A percentile compares a stretch with the other conserved stretches of the same genome.
Evolutionary conservation across 2,113 vertebrate species (phyloP).

Genomic region (Isurus oxyrinchus): DNA sequence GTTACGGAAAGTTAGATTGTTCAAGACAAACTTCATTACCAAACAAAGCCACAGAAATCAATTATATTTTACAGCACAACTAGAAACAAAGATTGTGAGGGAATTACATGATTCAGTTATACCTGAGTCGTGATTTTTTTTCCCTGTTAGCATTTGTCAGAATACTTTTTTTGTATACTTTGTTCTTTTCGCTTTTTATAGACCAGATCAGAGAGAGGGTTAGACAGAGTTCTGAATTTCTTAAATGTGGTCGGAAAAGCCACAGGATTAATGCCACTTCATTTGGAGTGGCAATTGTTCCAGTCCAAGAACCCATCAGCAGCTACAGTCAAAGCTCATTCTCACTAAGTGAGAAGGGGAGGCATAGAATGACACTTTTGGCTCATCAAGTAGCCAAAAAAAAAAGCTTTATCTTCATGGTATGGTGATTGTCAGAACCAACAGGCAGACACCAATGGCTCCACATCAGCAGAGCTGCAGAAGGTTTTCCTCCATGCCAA

Average conservation of each 20-base stretch:
- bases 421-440: neutral
- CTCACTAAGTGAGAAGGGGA: neutral
- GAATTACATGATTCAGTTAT: slow-evolving; percentile 5
- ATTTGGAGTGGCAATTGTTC: neutral
- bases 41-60: neutral
- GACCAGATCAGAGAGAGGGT: neutral
- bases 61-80: neutral
- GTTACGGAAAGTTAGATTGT: neutral
- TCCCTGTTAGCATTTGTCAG: neutral
- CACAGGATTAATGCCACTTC: neutral
- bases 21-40: neutral
- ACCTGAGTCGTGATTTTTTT: neutral
- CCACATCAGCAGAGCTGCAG: neutral
- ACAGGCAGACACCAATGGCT: neutral
- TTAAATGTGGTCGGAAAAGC: neutral
- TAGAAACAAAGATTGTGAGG: neutral
- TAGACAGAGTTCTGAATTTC: neutral
- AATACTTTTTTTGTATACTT: neutral
- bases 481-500: neutral
- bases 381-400: neutral
- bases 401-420: neutral
- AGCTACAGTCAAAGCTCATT: neutral
- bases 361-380: neutral
- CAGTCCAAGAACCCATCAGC: neutral
- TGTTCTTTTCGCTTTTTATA: neutral